Conservation (phyloP, 2,888 invertebrate genomes). For the Lysandra bellargus region DNA sequence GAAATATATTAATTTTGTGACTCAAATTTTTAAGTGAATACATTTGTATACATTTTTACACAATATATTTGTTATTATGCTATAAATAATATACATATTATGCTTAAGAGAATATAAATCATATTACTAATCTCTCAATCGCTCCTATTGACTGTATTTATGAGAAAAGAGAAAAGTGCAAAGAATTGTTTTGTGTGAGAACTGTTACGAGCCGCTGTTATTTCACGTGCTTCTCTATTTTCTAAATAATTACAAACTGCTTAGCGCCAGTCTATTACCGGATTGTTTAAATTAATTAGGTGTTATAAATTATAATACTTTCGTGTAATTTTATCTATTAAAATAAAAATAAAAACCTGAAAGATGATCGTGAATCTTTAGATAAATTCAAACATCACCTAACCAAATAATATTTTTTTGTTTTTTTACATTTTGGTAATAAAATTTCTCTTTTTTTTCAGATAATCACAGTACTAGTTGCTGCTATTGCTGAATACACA, state of each 20-base stretch:
- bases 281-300: slow-evolving; percentile 21
- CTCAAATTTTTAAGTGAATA: too few relatives aligned
- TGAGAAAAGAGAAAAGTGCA: slow-evolving; percentile 78
- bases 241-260: slow-evolving; percentile 66
- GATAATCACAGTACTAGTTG: slow-evolving; percentile 60
- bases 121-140: slow-evolving; percentile 61
- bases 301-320: not conserved
- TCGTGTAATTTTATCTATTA: not conserved
- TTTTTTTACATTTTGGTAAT: not conserved
- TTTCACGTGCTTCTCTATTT: slow-evolving; percentile 71
- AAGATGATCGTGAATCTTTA: too few relatives aligned
- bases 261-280: slow-evolving; percentile 32
- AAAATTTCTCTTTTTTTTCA: slow-evolving; percentile 51
- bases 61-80: too few relatives aligned
- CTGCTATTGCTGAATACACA: slow-evolving; percentile 54
- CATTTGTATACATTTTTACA: too few relatives aligned
- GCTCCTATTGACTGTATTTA: slow-evolving; percentile 58
- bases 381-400: not conserved
- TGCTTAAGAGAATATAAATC: slow-evolving; percentile 44
- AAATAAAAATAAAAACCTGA: not conserved
- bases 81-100: not conserved
- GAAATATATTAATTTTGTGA: too few relatives aligned
- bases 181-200: slow-evolving; percentile 74
- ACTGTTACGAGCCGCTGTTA: slow-evolving; percentile 63
- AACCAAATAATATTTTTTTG: not conserved